phyloP scores from a whole-genome alignment of 2,113 vertebrate species.

The Heteronetta atricapilla region DNA sequence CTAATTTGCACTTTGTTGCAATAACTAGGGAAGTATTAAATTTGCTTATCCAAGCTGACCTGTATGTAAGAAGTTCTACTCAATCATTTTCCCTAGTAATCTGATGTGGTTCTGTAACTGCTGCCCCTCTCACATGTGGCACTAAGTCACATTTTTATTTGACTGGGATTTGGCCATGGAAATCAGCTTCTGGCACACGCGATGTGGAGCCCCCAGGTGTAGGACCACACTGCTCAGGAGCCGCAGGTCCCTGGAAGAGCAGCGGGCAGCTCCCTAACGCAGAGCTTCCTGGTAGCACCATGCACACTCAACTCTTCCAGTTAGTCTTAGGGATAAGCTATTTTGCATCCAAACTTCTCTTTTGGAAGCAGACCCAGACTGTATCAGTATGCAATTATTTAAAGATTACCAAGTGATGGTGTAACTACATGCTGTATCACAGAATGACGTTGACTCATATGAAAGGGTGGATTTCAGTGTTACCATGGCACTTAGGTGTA shows the following conservation, averaged over 20 bases:
- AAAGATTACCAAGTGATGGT: not conserved
- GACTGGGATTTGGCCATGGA: not conserved
- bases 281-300: not conserved
- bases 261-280: not conserved
- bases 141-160: not conserved
- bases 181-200: not conserved
- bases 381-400: not conserved
- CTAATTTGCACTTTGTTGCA: not conserved
- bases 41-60: not conserved
- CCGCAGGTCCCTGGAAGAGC: not conserved
- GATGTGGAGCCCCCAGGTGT: fast-evolving
- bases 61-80: not conserved
- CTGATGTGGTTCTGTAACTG: not conserved
- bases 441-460: not conserved
- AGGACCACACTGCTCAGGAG: not conserved
- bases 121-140: not conserved
- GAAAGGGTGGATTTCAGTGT: not conserved
- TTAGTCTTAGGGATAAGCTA: not conserved
- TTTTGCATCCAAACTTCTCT: not conserved
- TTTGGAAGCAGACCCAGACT: not conserved
- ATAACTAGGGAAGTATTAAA: not conserved
- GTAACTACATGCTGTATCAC: not conserved
- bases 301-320: not conserved
- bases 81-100: not conserved
- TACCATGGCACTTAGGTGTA: not conserved